These are phyloP conservation scores for Pseudomyrmex gracilis DNA, from an alignment of 1,140 invertebrate species.

Conservation along the genomic window DNA sequence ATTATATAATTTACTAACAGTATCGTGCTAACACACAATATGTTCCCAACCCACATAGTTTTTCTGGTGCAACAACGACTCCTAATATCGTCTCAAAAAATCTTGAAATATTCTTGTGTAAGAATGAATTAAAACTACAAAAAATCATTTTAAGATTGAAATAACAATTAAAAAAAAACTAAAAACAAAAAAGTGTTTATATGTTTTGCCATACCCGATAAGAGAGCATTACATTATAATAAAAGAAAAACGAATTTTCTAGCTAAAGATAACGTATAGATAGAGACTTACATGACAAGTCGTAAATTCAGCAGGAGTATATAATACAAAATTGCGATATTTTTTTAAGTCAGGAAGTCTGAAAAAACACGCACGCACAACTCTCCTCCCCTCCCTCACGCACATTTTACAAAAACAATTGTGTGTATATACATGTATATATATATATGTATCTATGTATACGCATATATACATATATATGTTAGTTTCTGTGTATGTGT, in stretches of 20 bases:
- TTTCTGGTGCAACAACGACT: slow-evolving; percentile 47
- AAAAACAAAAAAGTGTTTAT: slow-evolving; percentile 54
- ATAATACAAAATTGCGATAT: slow-evolving; percentile 69
- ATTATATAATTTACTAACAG: slow-evolving; percentile 62
- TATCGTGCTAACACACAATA: slow-evolving; percentile 45
- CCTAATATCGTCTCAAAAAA: slow-evolving; percentile 59
- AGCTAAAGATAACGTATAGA: slow-evolving; percentile 40
- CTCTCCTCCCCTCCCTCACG: slow-evolving; percentile 55
- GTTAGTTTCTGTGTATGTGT: neutral
- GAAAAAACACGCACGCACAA: neutral
- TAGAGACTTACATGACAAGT: slow-evolving; percentile 38
- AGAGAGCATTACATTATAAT: slow-evolving; percentile 70
- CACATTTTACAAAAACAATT: slow-evolving; percentile 57
- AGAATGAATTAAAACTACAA: slow-evolving; percentile 54
- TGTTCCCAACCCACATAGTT: slow-evolving; percentile 61
- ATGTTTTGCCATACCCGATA: slow-evolving; percentile 67
- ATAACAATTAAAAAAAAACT: slow-evolving; percentile 52
- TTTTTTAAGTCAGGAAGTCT: slow-evolving; percentile 52
- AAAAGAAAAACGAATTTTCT: slow-evolving; percentile 53
- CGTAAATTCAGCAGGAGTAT: slow-evolving; percentile 52
- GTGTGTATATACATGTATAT: slow-evolving; percentile 38
- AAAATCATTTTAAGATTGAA: slow-evolving; percentile 57
- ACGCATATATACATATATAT: no score
- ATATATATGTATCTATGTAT: no score
- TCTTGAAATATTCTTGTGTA: slow-evolving; percentile 37